Evolutionary conservation across 1,140 invertebrate genomes (phyloP).

Genomic region (Drosophila dunni): DNA sequence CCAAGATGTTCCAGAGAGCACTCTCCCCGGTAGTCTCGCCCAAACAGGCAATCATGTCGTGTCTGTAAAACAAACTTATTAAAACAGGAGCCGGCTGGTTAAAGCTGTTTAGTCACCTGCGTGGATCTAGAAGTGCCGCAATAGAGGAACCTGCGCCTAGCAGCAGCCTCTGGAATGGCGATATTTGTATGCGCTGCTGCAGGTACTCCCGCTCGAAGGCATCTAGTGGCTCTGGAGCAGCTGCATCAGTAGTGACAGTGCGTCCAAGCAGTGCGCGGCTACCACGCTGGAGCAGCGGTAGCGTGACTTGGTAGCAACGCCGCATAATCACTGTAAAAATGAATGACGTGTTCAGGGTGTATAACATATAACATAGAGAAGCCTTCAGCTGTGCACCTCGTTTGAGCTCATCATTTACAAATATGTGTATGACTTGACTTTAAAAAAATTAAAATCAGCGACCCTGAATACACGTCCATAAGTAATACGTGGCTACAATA

Average conservation of each 20-base stretch:
- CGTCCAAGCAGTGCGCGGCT: slow-evolving; percentile 29
- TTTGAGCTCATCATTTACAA: slow-evolving; percentile 53
- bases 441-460: slow-evolving; percentile 24
- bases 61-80: slow-evolving; percentile 81
- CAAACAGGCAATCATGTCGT: slow-evolving; percentile 97
- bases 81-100: too few relatives aligned
- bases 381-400: slow-evolving; percentile 18
- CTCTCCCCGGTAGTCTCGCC: slow-evolving; percentile 94
- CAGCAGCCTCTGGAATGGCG: slow-evolving; percentile 90
- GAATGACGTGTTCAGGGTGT: slow-evolving; percentile 41
- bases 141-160: slow-evolving; percentile 92
- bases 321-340: slow-evolving; percentile 63
- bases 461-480: slow-evolving; percentile 65
- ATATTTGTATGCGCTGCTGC: slow-evolving; percentile 89
- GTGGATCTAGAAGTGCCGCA: slow-evolving; percentile 90
- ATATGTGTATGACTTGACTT: slow-evolving; percentile 42
- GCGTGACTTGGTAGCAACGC: slow-evolving; percentile 40
- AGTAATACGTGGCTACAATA: slow-evolving; percentile 57
- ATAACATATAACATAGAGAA: not conserved
- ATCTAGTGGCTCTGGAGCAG: slow-evolving; percentile 48
- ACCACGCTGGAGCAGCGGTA: slow-evolving; percentile 32
- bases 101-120: slow-evolving; percentile 54
- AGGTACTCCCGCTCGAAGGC: slow-evolving; percentile 73
- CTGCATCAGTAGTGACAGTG: slow-evolving; percentile 26
- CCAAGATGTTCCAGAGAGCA: slow-evolving; percentile 90